These are phyloP conservation scores for Myanophis thanlyinensis DNA, from an alignment of 2,113 vertebrate genomes.

Conservation along the genomic window DNA sequence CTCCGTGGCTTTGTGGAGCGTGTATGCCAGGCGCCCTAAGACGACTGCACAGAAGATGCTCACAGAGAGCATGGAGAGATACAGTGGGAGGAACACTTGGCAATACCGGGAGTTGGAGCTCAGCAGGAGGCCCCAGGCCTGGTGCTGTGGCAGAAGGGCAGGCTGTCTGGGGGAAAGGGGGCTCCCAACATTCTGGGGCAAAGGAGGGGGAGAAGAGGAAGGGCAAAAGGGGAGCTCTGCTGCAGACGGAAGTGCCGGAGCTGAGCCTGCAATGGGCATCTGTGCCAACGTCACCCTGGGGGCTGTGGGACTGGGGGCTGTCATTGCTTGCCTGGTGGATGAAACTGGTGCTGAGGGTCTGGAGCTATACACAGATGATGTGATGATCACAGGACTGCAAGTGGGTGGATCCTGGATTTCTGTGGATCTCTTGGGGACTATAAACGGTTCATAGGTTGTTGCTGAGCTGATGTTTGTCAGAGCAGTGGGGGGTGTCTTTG, in stretches of 20 bases:
- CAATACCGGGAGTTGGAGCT: conserved; percentile 37
- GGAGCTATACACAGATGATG: background rate
- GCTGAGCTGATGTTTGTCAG: background rate
- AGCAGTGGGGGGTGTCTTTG: background rate
- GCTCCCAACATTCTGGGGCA: fast-evolving
- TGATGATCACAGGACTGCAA: no score
- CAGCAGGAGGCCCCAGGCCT: background rate
- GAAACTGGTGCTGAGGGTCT: background rate
- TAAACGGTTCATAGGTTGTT: no score
- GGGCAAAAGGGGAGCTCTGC: fast-evolving
- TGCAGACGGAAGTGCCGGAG: fast-evolving
- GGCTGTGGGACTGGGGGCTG: fast-evolving
- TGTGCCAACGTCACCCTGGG: fast-evolving
- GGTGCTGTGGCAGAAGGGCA: fast-evolving
- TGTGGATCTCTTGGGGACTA: background rate
- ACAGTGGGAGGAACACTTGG: conserved; percentile 47
- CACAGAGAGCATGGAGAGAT: conserved; percentile 55
- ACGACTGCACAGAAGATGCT: conserved; percentile 57
- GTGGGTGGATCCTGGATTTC: background rate
- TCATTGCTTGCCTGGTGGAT: fast-evolving
- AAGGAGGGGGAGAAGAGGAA: fast-evolving
- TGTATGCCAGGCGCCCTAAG: conserved; percentile 49
- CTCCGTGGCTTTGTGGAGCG: conserved; percentile 59
- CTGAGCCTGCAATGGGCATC: background rate
- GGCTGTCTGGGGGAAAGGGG: fast-evolving